Conservation (phyloP, 2,113 vertebrate species). For the Marcusenius ussheri region DNA sequence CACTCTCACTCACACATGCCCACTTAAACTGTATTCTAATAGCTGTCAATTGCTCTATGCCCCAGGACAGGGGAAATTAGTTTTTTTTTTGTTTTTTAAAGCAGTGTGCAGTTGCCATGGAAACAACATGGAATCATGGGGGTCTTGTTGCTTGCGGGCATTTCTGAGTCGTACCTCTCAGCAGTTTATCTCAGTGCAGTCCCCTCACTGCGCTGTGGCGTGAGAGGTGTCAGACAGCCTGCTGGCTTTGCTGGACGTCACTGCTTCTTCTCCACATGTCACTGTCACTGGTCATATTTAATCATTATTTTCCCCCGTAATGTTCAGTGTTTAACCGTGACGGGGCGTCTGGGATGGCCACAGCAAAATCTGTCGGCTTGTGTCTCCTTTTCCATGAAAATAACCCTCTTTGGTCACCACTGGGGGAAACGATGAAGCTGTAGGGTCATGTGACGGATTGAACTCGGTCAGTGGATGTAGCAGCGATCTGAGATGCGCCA, state of each 20-base stretch:
- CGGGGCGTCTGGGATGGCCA: background rate
- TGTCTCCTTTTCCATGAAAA: background rate
- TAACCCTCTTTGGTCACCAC: background rate
- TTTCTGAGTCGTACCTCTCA: background rate
- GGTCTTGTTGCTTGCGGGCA: background rate
- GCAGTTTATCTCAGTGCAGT: background rate
- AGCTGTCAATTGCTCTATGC: background rate
- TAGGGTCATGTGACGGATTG: too few species aligned
- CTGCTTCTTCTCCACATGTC: background rate
- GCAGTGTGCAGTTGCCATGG: background rate
- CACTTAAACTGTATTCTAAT: background rate
- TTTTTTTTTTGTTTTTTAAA: background rate
- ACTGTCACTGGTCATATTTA: background rate
- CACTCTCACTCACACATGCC: background rate
- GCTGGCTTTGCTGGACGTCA: background rate
- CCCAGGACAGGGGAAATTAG: background rate
- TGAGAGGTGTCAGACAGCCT: background rate
- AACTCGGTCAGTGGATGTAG: background rate
- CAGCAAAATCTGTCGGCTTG: background rate
- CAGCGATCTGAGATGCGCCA: background rate
- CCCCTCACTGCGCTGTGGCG: background rate
- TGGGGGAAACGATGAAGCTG: background rate
- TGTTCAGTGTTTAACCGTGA: background rate
- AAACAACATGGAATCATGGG: background rate
- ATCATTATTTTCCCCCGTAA: background rate